Percentiles rank a stretch among this genome's conserved stretches.
Conservation (phyloP, 1,140 invertebrate species). For the Polypedilum vanderplanki region DNA sequence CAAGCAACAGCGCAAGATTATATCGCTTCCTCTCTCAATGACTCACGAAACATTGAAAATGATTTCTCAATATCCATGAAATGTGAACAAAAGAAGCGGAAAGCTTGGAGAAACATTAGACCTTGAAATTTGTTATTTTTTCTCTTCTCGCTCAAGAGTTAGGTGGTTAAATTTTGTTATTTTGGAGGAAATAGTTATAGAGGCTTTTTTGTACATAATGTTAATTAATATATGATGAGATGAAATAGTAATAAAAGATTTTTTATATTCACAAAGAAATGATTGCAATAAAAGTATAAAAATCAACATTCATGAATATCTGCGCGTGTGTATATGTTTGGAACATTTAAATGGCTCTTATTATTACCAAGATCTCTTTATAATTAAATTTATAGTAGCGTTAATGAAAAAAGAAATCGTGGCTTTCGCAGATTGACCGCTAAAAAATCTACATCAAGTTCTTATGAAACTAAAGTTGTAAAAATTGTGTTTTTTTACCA, state of each 20-base stretch:
- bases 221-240: constrained; percentile 4
- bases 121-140: constrained; percentile 19
- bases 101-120: constrained; percentile 11
- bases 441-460: background rate
- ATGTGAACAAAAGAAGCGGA: constrained; percentile 17
- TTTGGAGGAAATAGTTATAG: background rate
- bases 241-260: background rate
- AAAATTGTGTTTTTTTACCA: background rate
- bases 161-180: background rate
- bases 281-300: constrained; percentile 20
- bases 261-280: background rate
- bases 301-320: background rate
- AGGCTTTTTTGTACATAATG: constrained; percentile 18
- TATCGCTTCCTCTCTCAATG: constrained; percentile 3
- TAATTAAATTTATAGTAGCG: background rate
- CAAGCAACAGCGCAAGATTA: constrained; percentile 5
- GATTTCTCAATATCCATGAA: constrained; percentile 13
- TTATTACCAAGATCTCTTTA: too few species aligned
- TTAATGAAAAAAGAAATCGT: constrained; percentile 19
- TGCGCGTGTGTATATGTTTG: background rate
- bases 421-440: constrained; percentile 7
- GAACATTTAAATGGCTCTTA: too few species aligned
- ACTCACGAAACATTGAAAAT: constrained; percentile 13
- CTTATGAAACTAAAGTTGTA: background rate
- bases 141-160: background rate